Conservation (phyloP, 2,888 invertebrate genomes). For the Dorcus parallelipipedus region DNA sequence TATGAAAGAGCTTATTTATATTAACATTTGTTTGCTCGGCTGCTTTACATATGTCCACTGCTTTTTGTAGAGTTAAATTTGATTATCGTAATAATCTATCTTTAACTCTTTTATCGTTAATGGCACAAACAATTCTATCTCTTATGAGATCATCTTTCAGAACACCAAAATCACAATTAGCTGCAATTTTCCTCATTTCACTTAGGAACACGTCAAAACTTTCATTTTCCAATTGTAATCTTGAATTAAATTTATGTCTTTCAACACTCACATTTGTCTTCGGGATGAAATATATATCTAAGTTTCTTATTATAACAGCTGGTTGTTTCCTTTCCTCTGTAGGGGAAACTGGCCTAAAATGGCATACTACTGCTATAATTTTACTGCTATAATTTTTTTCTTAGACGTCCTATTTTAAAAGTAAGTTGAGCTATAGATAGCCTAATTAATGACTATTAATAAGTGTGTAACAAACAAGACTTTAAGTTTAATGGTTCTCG, state of each 20-base stretch:
- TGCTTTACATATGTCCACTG: slow-evolving; percentile 9
- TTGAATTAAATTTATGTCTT: slow-evolving; percentile 1
- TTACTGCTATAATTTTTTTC: too few species aligned
- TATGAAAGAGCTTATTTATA: not conserved
- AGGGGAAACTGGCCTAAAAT: too few species aligned
- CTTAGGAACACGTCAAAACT: not conserved
- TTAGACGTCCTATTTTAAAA: too few species aligned
- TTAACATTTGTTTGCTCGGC: slow-evolving; percentile 5
- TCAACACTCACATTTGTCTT: slow-evolving; percentile 3
- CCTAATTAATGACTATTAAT: too few species aligned
- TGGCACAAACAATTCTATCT: slow-evolving; percentile 5
- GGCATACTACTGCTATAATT: too few species aligned
- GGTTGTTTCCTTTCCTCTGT: slow-evolving; percentile 1
- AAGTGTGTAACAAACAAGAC: too few species aligned
- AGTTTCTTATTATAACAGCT: not conserved
- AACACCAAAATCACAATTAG: slow-evolving; percentile 5
- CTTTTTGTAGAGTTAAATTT: slow-evolving; percentile 1
- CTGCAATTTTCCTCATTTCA: slow-evolving; percentile 5
- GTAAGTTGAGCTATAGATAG: too few species aligned
- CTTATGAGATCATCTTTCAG: slow-evolving; percentile 3
- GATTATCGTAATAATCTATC: slow-evolving; percentile 4
- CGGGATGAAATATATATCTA: not conserved
- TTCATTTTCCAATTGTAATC: not conserved
- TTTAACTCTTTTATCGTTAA: not conserved
- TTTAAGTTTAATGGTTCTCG: too few species aligned